These are phyloP conservation scores for Tortricodes alternella DNA, from an alignment of 2,888 invertebrate genomes.

Conservation along the genomic window DNA sequence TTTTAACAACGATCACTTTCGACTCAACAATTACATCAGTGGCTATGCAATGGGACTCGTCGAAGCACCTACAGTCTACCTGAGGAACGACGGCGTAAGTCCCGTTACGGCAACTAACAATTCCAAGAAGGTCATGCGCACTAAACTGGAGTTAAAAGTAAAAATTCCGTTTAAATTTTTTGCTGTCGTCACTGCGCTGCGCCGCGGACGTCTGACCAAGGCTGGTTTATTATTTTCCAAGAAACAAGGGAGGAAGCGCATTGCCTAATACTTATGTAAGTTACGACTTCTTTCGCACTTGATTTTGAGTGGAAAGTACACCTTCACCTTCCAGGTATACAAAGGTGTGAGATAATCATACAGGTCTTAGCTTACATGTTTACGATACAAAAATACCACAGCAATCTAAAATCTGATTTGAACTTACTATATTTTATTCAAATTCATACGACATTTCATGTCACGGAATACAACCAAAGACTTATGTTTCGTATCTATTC, in stretches of 20 bases:
- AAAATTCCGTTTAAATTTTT: slow-evolving; percentile 68
- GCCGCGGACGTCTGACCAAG: slow-evolving; percentile 40
- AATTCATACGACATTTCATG: slow-evolving; percentile 27
- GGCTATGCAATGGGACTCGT: slow-evolving; percentile 35
- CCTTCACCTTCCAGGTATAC: not conserved
- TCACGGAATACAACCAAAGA: slow-evolving; percentile 17
- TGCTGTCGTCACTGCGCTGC: slow-evolving; percentile 44
- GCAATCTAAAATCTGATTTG: slow-evolving; percentile 22
- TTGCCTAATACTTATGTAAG: not conserved
- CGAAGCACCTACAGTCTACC: slow-evolving; percentile 56
- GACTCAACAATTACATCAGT: not conserved
- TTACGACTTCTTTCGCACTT: not conserved
- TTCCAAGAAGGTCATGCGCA: slow-evolving; percentile 79
- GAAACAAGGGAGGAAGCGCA: slow-evolving; percentile 15
- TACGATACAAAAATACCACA: slow-evolving; percentile 6
- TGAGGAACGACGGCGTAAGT: slow-evolving; percentile 60
- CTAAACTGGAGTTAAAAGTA: slow-evolving; percentile 61
- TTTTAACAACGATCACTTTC: too few species aligned
- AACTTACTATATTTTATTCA: slow-evolving; percentile 20
- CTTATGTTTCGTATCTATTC: slow-evolving; percentile 25
- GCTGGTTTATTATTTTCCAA: slow-evolving; percentile 38
- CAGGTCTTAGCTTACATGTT: not conserved
- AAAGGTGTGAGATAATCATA: not conserved
- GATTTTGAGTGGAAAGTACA: not conserved
- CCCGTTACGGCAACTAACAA: slow-evolving; percentile 73